Percentiles rank a stretch among this genome's conserved stretches.
Conservation (phyloP, 2,888 invertebrate genomes). For the Cephus rjabovi region DNA sequence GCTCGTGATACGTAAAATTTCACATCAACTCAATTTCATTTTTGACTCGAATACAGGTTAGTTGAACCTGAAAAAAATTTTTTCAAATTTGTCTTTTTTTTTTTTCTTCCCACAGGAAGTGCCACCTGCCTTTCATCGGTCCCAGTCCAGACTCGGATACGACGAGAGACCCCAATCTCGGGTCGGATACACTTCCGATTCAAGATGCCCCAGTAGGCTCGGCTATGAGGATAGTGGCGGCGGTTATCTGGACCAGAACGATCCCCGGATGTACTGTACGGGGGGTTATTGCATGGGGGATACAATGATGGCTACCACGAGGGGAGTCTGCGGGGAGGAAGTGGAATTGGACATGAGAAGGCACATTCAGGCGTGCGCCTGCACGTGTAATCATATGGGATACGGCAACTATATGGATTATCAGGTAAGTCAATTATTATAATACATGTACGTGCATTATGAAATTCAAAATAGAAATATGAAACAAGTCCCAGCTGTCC, state of each 20-base stretch:
- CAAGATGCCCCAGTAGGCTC: slow-evolving; percentile 62
- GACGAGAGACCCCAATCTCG: slow-evolving; percentile 63
- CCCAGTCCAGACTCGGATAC: slow-evolving; percentile 62
- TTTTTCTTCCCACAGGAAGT: slow-evolving; percentile 37
- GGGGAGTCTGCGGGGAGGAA: slow-evolving; percentile 69
- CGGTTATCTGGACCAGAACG: slow-evolving; percentile 61
- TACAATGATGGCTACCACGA: slow-evolving; percentile 65
- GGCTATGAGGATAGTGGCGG: slow-evolving; percentile 61
- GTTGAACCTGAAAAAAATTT: too few species aligned
- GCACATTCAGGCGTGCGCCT: slow-evolving; percentile 90
- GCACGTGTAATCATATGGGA: slow-evolving; percentile 94
- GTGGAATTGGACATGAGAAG: slow-evolving; percentile 87
- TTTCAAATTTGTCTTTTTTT: too few species aligned
- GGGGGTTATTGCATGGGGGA: slow-evolving; percentile 65
- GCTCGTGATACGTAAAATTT: too few species aligned
- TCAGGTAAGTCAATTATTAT: slow-evolving; percentile 72
- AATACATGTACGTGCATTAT: too few species aligned
- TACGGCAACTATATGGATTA: slow-evolving; percentile 93
- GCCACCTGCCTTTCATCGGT: slow-evolving; percentile 54
- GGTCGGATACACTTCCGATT: slow-evolving; percentile 61
- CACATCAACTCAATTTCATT: too few species aligned
- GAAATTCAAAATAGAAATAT: too few species aligned
- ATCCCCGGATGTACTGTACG: slow-evolving; percentile 64
- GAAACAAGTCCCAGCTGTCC: too few species aligned
- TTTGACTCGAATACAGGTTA: too few species aligned